Conservation (phyloP, 2,113 vertebrate genomes). For the Lycaon pictus region DNA sequence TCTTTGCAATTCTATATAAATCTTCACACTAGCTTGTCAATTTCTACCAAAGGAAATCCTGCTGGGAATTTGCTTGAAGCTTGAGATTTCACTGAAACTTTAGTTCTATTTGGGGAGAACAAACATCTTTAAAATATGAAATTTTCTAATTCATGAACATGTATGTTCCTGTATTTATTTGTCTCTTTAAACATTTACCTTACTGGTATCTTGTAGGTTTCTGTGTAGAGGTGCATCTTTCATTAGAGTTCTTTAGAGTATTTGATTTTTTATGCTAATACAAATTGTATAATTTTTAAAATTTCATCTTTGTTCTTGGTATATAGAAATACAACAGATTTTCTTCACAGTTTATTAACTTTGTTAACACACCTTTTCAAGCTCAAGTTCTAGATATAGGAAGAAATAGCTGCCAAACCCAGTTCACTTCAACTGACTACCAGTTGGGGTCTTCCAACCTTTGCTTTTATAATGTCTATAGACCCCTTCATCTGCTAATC, state of each 20-base stretch:
- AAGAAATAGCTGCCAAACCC: not conserved
- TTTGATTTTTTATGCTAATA: constrained; percentile 11
- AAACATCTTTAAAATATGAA: not conserved
- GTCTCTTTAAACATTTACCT: not conserved
- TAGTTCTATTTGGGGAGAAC: not conserved
- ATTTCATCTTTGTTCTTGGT: not conserved
- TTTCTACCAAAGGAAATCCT: not conserved
- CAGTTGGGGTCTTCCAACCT: not conserved
- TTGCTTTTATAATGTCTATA: not conserved
- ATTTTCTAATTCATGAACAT: not conserved
- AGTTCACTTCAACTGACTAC: not conserved
- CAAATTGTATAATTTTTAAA: not conserved
- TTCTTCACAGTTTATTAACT: not conserved
- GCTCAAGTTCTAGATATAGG: not conserved
- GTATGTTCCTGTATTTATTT: not conserved
- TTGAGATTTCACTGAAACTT: not conserved
- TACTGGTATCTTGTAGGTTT: not conserved
- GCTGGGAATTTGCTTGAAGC: not conserved
- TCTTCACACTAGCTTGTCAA: not conserved
- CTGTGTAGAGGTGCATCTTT: not conserved
- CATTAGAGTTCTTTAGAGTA: not conserved
- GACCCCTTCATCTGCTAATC: not conserved
- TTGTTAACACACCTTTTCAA: not conserved
- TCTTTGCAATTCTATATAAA: not conserved
- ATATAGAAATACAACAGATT: not conserved